Conservation (phyloP, 2,888 invertebrate genomes). For the Aphodius granarius region DNA sequence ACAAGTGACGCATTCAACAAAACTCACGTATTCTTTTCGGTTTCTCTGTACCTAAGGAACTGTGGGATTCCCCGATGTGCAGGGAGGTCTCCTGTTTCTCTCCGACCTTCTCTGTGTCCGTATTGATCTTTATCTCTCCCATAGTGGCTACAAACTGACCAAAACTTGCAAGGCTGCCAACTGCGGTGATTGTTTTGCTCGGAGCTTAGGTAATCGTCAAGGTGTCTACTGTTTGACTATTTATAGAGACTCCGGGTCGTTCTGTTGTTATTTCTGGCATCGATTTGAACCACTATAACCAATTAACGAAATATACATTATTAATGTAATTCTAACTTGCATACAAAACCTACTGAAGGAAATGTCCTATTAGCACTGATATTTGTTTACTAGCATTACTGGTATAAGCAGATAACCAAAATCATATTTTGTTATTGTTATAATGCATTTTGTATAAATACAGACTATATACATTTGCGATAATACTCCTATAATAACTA, state of each 20-base stretch:
- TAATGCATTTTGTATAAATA: too few species aligned
- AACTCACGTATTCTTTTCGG: constrained; percentile 30
- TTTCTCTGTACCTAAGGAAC: constrained; percentile 25
- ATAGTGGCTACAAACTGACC: background rate
- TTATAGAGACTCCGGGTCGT: background rate
- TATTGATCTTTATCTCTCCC: constrained; percentile 4
- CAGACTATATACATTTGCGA: background rate
- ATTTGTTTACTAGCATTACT: too few species aligned
- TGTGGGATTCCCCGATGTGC: constrained; percentile 9
- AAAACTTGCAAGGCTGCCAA: constrained; percentile 6
- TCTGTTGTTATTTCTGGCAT: background rate
- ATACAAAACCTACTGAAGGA: too few species aligned
- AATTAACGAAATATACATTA: background rate
- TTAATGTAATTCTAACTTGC: too few species aligned
- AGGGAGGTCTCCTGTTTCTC: constrained; percentile 18
- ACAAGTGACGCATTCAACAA: background rate
- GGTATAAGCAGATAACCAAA: too few species aligned
- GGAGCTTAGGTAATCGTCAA: background rate
- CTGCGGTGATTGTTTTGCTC: background rate
- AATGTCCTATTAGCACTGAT: too few species aligned
- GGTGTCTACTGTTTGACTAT: background rate
- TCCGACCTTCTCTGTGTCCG: background rate
- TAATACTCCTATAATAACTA: too few species aligned
- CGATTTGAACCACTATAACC: background rate
- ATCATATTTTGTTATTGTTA: too few species aligned